Conservation (phyloP, 2,113 vertebrate species). For the Motacilla alba region DNA sequence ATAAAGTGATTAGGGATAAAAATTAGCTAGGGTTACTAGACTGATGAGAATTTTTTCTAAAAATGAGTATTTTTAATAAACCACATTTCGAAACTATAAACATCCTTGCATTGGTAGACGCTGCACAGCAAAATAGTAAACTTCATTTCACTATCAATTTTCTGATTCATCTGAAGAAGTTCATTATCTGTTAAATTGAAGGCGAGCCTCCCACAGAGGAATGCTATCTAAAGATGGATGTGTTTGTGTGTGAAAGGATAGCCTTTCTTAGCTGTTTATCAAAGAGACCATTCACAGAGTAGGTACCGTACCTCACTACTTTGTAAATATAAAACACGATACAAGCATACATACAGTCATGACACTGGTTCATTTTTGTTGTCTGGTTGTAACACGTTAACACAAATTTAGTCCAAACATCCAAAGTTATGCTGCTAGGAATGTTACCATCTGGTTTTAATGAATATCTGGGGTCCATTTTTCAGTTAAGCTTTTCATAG, state of each 20-base stretch:
- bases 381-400: slow-evolving; percentile 62
- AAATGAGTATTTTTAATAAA: slow-evolving; percentile 48
- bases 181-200: slow-evolving; percentile 75
- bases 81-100: slow-evolving; percentile 32
- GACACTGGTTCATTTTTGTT: slow-evolving; percentile 43
- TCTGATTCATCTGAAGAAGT: slow-evolving; percentile 70
- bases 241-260: slow-evolving; percentile 59
- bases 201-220: slow-evolving; percentile 71
- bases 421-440: slow-evolving; percentile 79
- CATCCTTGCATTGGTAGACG: not conserved
- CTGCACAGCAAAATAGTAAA: slow-evolving; percentile 46
- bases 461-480: slow-evolving; percentile 89
- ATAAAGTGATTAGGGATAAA: slow-evolving; percentile 25
- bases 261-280: slow-evolving; percentile 54
- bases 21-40: slow-evolving; percentile 37
- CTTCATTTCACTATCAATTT: slow-evolving; percentile 70
- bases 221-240: slow-evolving; percentile 67
- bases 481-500: slow-evolving; percentile 89
- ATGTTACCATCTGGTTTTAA: slow-evolving; percentile 94
- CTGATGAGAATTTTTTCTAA: not conserved
- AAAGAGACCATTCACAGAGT: slow-evolving; percentile 26
- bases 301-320: slow-evolving; percentile 40
- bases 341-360: not conserved
- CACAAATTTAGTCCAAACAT: slow-evolving; percentile 72
- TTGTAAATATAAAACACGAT: slow-evolving; percentile 57